phyloP scores from a whole-genome alignment of 1,140 invertebrate genomes.

The Periplaneta americana region DNA sequence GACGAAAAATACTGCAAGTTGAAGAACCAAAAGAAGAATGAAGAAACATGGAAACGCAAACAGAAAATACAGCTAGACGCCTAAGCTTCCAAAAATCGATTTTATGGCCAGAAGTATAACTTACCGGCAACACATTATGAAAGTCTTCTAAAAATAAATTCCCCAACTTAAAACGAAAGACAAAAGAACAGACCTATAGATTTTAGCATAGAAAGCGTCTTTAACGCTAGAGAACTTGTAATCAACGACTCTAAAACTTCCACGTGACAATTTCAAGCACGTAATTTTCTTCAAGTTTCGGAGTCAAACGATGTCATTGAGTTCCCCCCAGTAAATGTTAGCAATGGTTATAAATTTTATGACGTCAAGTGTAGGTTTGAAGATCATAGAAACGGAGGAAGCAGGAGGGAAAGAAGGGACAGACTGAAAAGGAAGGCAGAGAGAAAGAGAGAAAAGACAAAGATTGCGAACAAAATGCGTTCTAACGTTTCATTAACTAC shows the following conservation, averaged over 20 bases:
- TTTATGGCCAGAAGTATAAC: not conserved
- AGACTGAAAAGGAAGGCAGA: not conserved
- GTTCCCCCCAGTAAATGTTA: not conserved
- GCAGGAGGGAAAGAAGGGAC: too few relatives aligned
- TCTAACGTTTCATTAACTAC: constrained; percentile 4
- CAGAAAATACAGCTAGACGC: not conserved
- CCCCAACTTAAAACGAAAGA: not conserved
- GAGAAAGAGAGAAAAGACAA: not conserved
- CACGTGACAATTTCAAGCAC: not conserved
- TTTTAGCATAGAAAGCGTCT: not conserved
- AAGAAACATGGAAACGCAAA: not conserved
- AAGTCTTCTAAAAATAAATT: not conserved
- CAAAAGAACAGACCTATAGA: not conserved
- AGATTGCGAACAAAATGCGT: constrained; percentile 6
- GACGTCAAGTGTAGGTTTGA: not conserved
- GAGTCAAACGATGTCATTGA: not conserved
- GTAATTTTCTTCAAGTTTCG: not conserved
- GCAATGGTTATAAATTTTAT: not conserved
- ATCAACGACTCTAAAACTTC: not conserved
- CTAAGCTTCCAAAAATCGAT: not conserved
- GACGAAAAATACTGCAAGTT: too few relatives aligned
- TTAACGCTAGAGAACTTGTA: not conserved
- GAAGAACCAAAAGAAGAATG: too few relatives aligned
- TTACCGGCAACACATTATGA: not conserved
- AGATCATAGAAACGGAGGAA: not conserved